These are phyloP conservation scores for Drosophila incognita DNA, from an alignment of 2,888 invertebrate genomes.

Conservation along the genomic window DNA sequence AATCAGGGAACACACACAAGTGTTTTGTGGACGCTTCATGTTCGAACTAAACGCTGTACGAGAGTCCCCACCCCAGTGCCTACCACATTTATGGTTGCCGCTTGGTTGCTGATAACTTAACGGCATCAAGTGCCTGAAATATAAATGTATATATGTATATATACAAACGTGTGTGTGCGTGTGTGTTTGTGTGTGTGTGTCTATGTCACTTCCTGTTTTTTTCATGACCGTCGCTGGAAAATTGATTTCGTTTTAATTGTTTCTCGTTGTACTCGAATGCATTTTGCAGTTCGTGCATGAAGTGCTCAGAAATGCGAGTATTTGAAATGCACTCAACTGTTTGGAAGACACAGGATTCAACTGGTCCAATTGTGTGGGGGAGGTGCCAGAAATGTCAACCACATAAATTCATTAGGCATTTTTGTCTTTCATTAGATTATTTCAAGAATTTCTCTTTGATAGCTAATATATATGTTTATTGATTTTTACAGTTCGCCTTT, in stretches of 20 bases:
- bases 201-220: constrained; percentile 50
- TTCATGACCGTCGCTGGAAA: constrained; percentile 54
- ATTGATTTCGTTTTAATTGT: constrained; percentile 68
- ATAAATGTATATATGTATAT: constrained; percentile 16
- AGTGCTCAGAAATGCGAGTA: constrained; percentile 35
- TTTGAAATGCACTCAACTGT: constrained; percentile 30
- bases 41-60: constrained; percentile 42
- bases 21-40: constrained; percentile 63
- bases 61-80: constrained; percentile 19
- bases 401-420: constrained; percentile 38
- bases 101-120: constrained; percentile 60
- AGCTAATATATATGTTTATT: constrained; percentile 48
- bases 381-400: constrained; percentile 8
- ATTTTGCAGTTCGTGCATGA: constrained; percentile 66
- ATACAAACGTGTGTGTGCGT: constrained; percentile 1
- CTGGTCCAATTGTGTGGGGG: constrained; percentile 21
- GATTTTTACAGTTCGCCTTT: constrained; percentile 49
- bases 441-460: constrained; percentile 31
- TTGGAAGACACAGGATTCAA: constrained; percentile 22
- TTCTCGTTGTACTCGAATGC: constrained; percentile 65
- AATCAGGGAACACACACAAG: constrained; percentile 39
- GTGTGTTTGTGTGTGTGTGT: constrained; percentile 10
- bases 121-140: constrained; percentile 58
- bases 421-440: constrained; percentile 22
- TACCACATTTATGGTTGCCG: constrained; percentile 62